A percentile compares a stretch with the other conserved stretches of the same genome.
These are phyloP conservation scores for Aphelinus atriplicis DNA, from an alignment of 1,140 invertebrate species.

Conservation along the genomic window DNA sequence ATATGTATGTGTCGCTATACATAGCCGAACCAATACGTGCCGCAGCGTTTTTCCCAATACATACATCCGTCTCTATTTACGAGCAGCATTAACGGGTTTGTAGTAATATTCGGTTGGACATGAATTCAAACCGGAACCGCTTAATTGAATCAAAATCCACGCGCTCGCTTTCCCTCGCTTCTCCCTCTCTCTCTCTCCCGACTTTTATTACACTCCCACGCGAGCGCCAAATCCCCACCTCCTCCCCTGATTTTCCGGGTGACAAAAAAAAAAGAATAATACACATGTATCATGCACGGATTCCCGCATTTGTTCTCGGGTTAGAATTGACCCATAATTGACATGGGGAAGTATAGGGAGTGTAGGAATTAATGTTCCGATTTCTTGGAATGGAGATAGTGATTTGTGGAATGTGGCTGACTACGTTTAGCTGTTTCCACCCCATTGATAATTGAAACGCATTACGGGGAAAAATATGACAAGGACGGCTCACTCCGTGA, in stretches of 20 bases:
- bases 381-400: background rate
- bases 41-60: too few species aligned
- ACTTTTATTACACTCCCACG: slow-evolving; percentile 22
- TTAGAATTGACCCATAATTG: too few species aligned
- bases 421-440: background rate
- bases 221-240: background rate
- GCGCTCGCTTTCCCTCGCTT: background rate
- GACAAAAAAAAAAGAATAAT: background rate
- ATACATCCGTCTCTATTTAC: slow-evolving; percentile 19
- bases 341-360: too few species aligned
- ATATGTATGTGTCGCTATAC: slow-evolving; percentile 8
- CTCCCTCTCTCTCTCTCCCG: background rate
- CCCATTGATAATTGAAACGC: too few species aligned
- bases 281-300: too few species aligned
- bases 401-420: background rate
- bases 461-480: too few species aligned
- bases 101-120: slow-evolving; percentile 25
- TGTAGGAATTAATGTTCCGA: background rate
- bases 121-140: slow-evolving; percentile 23
- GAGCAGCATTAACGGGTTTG: slow-evolving; percentile 17
- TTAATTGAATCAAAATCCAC: slow-evolving; percentile 33
- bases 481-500: background rate
- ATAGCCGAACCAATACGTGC: too few species aligned
- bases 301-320: too few species aligned
- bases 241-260: background rate